A percentile compares a stretch with the other conserved stretches of the same genome.
Evolutionary conservation across 2,888 invertebrate species (phyloP).

Genomic region (Eupelmus urozonus): DNA sequence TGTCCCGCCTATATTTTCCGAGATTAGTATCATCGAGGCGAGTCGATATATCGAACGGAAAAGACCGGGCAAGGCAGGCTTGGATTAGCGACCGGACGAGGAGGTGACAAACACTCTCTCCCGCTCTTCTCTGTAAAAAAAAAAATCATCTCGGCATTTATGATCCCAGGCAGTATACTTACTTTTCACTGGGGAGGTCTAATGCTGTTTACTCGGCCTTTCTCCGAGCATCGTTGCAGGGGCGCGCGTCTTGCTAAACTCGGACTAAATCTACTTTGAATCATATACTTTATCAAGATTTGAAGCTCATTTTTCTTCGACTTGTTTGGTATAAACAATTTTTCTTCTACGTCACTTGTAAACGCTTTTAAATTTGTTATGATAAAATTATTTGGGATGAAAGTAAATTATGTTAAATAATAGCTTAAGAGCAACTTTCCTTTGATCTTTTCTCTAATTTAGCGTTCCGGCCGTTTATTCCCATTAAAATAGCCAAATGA

Average conservation of each 20-base stretch:
- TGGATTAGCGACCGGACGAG: background rate
- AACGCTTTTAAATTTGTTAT: too few relatives aligned
- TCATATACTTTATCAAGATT: background rate
- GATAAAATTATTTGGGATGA: too few relatives aligned
- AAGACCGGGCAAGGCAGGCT: background rate
- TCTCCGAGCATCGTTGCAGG: too few relatives aligned
- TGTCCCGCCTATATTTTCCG: slow-evolving; percentile 29
- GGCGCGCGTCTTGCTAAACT: too few relatives aligned
- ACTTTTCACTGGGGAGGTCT: background rate
- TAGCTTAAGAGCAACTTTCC: too few relatives aligned
- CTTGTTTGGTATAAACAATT: too few relatives aligned
- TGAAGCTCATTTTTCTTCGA: background rate
- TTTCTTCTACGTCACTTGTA: too few relatives aligned
- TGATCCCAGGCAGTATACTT: background rate
- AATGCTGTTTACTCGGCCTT: background rate
- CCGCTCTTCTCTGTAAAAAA: background rate
- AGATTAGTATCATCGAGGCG: slow-evolving; percentile 29
- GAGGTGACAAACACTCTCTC: background rate
- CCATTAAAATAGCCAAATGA: too few relatives aligned
- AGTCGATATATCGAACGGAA: slow-evolving; percentile 7
- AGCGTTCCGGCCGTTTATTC: too few relatives aligned
- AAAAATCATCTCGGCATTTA: background rate
- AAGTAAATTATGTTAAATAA: too few relatives aligned
- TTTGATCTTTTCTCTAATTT: too few relatives aligned
- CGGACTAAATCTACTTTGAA: background rate